Evolutionary conservation across 2,888 invertebrate genomes (phyloP), one percentile per base, ranked within the genome.

Genomic region (Cryptocephalus primarius): DNA sequence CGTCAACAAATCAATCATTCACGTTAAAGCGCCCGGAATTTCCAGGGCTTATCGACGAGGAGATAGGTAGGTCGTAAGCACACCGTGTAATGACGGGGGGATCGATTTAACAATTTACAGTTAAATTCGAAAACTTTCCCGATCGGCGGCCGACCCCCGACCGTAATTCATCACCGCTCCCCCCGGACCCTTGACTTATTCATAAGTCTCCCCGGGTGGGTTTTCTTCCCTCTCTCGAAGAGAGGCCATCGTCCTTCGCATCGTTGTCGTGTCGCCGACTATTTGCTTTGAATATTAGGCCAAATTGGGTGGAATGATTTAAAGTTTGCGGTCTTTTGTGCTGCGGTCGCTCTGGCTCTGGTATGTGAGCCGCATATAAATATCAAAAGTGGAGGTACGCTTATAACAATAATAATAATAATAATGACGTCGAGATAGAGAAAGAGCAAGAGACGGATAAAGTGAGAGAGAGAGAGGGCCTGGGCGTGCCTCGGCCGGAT

Each of bases 401-500:
- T 49, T 54, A 54, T 55, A 52, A 55, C 51, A 55, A 57, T 55
- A 22, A 22, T 22, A 22, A 22, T 22, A 22, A 22, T 22, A 22
- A 22, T 6, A 6, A 22, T 6, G 22, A 22, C 2, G 22, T 2
- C 2, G 22, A 22, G 22, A 22, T 22, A 22, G 22, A 22, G 22
- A 22, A 6, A 22, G 6, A 22, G 22, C 2, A 4, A 22, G 22
- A 22, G 22, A 22, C 3, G 22, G 6, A 22, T 2, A 22, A 6
- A 2, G 22, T 4, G 22, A 22, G 22, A 22, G 22, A 22, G 22
- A 22, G 22, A 22, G 22, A 55, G 47, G 51, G 56, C 49, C 59
- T 62, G 65, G 66, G 65, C 65, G 66, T 66, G 65, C 61, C 65
- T 57, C 56, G 55, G 59, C 56, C 58, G 61, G 65, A 65, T 66